Evolutionary conservation across 2,113 vertebrate genomes (phyloP), one percentile per base, ranked within the genome.

Genomic region (Chaetodon auriga): DNA sequence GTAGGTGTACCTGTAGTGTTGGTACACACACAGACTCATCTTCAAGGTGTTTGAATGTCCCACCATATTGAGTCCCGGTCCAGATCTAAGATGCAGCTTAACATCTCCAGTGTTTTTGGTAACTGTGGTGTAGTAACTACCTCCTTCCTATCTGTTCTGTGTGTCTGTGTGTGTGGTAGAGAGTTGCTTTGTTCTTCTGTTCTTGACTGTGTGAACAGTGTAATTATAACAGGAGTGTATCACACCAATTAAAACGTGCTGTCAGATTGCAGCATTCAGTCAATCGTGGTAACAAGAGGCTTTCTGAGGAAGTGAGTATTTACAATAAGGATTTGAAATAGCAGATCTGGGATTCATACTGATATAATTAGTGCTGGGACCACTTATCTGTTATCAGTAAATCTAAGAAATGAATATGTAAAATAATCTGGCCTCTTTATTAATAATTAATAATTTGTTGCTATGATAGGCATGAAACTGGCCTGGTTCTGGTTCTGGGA

Each of bases 21-120:
- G 71, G 43, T 61, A 0, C 51, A 30, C 23, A 36, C 2, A 14
- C 43, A 30, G 41, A 18, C 2, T 80, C 48, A 8, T 81, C 49
- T 23, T 57, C 23, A 70, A 53, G 58, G 46, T 53, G 61, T 81
- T 11, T 68, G 23, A 78, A 78, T 70, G 80, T 79, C 79, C 51
- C 41, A 14, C 5, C 5, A 43, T 8, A 48, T 46, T 46, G 63
- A 78, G 74, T 78, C 69, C 51, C 38, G 57, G 30, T 84, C 36
- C 38, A 36, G 45, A 14, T 7, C 46, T 30, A 21, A 55, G 86
- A 80, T 82, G 66, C 30, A 30, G 13, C 21, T 36, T 1, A 64
- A 43, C 80, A 85, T 86, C 89, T 83, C 16, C 71, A 43, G 75
- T 78, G 78, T 92, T 92, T 92, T 88, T 77, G 87, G n/a, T 15